Evolutionary conservation across 2,888 invertebrate genomes (phyloP).

Genomic region (Leucozona laternaria): DNA sequence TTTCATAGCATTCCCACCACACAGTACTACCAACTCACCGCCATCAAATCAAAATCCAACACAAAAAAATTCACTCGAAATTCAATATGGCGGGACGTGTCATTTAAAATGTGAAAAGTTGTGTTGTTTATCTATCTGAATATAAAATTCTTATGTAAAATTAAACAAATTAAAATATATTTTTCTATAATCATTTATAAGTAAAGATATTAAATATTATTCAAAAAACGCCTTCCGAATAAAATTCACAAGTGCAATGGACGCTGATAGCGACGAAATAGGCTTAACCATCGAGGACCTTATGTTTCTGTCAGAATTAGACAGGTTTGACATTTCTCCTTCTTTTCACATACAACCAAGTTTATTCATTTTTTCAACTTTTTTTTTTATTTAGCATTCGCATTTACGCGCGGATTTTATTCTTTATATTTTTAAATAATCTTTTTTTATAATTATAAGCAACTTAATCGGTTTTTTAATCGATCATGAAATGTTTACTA

Average conservation of each 20-base stretch:
- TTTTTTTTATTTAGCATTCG: constrained; percentile 72
- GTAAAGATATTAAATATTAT: constrained; percentile 63
- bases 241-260: constrained; percentile 75
- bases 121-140: constrained; percentile 76
- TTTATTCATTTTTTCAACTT: constrained; percentile 66
- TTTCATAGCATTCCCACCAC: constrained; percentile 58
- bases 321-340: constrained; percentile 87
- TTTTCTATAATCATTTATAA: constrained; percentile 67
- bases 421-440: constrained; percentile 3
- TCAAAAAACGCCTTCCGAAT: constrained; percentile 67
- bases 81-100: constrained; percentile 77
- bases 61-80: constrained; percentile 70
- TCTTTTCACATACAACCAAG: constrained; percentile 55
- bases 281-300: constrained; percentile 91
- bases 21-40: constrained; percentile 58
- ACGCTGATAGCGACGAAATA: constrained; percentile 76
- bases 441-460: constrained; percentile 9
- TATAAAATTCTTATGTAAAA: constrained; percentile 73
- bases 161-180: constrained; percentile 74
- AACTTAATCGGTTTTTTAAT: background rate
- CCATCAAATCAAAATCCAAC: constrained; percentile 33
- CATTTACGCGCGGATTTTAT: constrained; percentile 74
- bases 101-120: constrained; percentile 77
- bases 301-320: constrained; percentile 93
- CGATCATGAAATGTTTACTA: constrained; percentile 1